Conservation (phyloP, 2,113 vertebrate species). For the Neogale vison region DNA sequence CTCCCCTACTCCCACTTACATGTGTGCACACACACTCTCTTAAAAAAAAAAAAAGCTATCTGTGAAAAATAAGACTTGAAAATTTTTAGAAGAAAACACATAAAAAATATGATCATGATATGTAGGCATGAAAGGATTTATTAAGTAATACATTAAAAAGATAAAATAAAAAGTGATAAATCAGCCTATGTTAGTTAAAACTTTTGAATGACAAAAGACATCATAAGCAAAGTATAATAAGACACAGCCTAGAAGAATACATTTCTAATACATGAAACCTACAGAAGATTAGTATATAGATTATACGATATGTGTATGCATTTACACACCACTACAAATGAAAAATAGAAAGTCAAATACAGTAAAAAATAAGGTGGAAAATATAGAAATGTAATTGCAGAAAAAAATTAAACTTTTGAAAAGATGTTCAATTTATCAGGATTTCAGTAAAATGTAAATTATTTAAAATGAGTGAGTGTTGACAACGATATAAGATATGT, state of each 20-base stretch:
- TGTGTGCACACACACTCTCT: background rate
- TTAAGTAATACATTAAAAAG: constrained; percentile 6
- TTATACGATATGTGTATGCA: background rate
- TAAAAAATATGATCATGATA: background rate
- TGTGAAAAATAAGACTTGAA: background rate
- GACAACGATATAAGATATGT: background rate
- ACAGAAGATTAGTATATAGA: background rate
- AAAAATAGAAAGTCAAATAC: background rate
- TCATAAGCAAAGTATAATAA: background rate
- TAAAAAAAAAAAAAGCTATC: background rate
- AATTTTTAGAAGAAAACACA: background rate
- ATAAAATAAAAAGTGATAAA: constrained; percentile 9
- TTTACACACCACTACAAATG: background rate
- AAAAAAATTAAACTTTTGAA: background rate
- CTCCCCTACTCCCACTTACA: background rate
- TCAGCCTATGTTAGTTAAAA: background rate
- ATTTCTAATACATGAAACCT: background rate
- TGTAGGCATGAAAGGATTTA: background rate
- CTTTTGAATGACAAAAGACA: background rate
- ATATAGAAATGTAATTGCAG: background rate
- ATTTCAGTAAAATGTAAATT: background rate
- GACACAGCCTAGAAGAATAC: background rate
- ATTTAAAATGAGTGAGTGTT: background rate
- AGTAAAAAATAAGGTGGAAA: background rate
- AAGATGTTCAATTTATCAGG: background rate